Evolutionary conservation across 2,797 vertebrate genomes (phyloP), one percentile per base, ranked within the genome.

Genomic region (Pitangus sulphuratus): DNA sequence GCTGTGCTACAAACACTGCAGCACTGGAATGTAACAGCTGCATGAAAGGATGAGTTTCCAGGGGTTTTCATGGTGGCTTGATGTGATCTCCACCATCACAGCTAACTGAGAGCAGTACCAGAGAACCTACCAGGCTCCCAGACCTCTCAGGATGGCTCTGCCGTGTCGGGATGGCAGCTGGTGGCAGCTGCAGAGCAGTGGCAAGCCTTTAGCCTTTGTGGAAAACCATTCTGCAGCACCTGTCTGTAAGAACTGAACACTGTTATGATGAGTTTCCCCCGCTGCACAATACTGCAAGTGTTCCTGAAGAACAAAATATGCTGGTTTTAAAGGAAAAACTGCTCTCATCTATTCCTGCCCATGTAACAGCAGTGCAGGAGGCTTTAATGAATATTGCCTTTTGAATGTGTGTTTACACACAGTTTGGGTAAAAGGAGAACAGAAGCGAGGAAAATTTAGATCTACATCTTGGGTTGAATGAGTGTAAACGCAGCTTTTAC

Each of bases 191-290:
- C 47, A 72, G 66, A 94, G 62, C 53, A 37, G 33, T 74, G 93
- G 37, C 68, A 94, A 79, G 66, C 9, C 77, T 62, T 79, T 56
- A 91, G 31, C 39, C 28, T 58, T 77, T 45, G 53, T 7, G 26
- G 54, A 60, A 82, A 87, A 60, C 30, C n/a, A 39, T 84, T 48
- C 71, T 56, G 81, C 76, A 93, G 77, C 83, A 85, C 92, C 89
- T 84, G 88, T 12, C 60, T 35, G 53, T 17, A 62, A 44, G 62
- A 87, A 51, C 37, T n/a, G 62, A 90, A 71, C n/a, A 31, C 40
- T 74, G n/a, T 66, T 60, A 26, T n/a, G 35, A 95, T 83, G 56
- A 77, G n/a, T 56, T 96, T 68, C 48, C 39, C 53, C 10, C 0
- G 0, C 65, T 78, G 37, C 53, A 57, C 64, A 58, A 24, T 50